Conservation (phyloP, 2,888 invertebrate genomes). For the Athrips mouffetella region DNA sequence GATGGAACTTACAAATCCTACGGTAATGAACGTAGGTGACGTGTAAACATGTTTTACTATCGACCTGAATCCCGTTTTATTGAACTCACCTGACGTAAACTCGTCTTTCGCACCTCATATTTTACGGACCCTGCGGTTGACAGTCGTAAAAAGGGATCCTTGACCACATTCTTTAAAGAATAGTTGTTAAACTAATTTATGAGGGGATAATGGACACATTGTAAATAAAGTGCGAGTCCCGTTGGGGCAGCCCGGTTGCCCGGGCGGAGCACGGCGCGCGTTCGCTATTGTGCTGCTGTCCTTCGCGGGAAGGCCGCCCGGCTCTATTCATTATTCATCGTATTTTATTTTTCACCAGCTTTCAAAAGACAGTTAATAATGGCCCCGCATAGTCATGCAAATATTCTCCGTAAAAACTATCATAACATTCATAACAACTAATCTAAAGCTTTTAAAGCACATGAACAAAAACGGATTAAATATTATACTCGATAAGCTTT, state of each 20-base stretch:
- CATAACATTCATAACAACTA: background rate
- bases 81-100: slow-evolving; percentile 13
- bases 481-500: background rate
- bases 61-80: slow-evolving; percentile 12
- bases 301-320: slow-evolving; percentile 59
- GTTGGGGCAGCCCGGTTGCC: no score
- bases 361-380: slow-evolving; percentile 32
- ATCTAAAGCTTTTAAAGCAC: background rate
- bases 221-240: slow-evolving; percentile 49
- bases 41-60: background rate
- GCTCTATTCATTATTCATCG: slow-evolving; percentile 34
- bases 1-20: background rate
- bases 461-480: slow-evolving; percentile 3
- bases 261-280: no score
- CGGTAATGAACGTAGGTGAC: background rate
- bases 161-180: slow-evolving; percentile 43
- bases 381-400: background rate
- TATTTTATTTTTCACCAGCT: slow-evolving; percentile 32
- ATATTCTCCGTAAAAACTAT: background rate
- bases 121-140: slow-evolving; percentile 36
- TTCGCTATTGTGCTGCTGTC: slow-evolving; percentile 57
- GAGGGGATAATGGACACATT: slow-evolving; percentile 37
- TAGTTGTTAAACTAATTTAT: slow-evolving; percentile 57
- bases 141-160: slow-evolving; percentile 42
- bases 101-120: slow-evolving; percentile 12